Evolutionary conservation across 2,797 vertebrate species (phyloP).

Genomic region (Tapirus indicus): DNA sequence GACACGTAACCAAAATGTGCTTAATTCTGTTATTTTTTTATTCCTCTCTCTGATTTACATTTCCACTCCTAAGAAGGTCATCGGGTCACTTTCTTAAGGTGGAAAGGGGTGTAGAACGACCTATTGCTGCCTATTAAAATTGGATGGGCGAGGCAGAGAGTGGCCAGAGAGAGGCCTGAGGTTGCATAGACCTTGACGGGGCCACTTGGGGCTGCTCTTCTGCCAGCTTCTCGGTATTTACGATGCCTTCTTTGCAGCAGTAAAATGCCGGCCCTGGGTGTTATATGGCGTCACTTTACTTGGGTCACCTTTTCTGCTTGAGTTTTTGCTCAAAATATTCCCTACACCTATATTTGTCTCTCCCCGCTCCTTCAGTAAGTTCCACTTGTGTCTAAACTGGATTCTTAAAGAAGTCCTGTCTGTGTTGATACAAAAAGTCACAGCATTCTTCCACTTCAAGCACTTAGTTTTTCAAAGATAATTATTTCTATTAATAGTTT

Average conservation of each 20-base stretch:
- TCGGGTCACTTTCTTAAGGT: background rate
- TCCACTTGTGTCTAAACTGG: background rate
- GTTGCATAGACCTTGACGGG: constrained; percentile 63
- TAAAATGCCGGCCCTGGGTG: constrained; percentile 53
- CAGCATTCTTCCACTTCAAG: background rate
- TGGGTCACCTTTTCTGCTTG: constrained; percentile 35
- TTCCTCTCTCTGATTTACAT: constrained; percentile 39
- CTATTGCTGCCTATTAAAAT: constrained; percentile 58
- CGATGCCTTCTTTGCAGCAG: constrained; percentile 22
- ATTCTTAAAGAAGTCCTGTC: background rate
- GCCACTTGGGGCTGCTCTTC: constrained; percentile 52
- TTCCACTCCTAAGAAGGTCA: background rate
- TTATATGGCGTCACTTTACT: background rate
- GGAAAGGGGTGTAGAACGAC: background rate
- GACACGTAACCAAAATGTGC: background rate
- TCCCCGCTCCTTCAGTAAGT: background rate
- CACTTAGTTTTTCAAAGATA: background rate
- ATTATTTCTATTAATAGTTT: background rate
- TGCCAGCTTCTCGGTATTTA: constrained; percentile 71
- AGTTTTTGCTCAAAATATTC: constrained; percentile 47
- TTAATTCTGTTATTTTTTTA: constrained; percentile 54
- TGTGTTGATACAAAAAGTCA: background rate
- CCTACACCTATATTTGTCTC: background rate
- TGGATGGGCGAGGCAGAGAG: constrained; percentile 16
- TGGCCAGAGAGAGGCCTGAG: background rate